Conservation (phyloP, 37 sponge, comb jelly and placozoan genomes). For the Cliona cf. orientalis region DNA sequence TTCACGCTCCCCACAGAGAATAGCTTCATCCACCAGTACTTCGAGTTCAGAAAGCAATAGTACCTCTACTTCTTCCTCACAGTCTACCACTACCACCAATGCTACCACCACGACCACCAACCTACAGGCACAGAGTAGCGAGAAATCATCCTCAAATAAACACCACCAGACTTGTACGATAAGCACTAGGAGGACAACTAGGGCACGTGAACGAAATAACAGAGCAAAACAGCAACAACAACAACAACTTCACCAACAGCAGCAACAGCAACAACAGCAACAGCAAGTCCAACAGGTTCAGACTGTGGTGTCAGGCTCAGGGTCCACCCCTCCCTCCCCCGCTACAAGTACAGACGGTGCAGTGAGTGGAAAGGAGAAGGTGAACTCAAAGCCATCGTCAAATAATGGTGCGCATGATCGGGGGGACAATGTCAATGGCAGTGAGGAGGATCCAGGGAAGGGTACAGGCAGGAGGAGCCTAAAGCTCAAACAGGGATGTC, state of each 20-base stretch:
- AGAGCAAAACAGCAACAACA: conserved; percentile 24
- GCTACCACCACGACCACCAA: no score
- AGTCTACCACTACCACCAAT: background rate
- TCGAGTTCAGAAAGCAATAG: background rate
- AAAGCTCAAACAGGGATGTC: background rate
- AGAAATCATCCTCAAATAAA: no score
- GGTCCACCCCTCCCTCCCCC: no score
- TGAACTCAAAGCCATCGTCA: no score
- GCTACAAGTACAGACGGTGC: no score
- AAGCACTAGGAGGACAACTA: conserved; percentile 24
- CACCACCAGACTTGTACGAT: background rate
- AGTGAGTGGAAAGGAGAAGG: no score
- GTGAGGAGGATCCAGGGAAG: no score
- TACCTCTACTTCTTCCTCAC: background rate
- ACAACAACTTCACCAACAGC: conserved; percentile 1
- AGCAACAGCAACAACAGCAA: conserved; percentile 5
- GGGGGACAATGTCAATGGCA: no score
- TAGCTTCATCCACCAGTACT: conserved; percentile 1
- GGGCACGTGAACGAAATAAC: conserved; percentile 38
- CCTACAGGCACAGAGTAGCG: no score
- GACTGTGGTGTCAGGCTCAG: conserved; percentile 88
- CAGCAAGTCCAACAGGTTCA: conserved; percentile 18
- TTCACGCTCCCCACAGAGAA: background rate
- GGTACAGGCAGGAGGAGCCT: conserved; percentile 23
- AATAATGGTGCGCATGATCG: no score